Base-by-base conservation (phyloP, 2,888 invertebrate genomes). In the Diachrysia chrysitis region DNA sequence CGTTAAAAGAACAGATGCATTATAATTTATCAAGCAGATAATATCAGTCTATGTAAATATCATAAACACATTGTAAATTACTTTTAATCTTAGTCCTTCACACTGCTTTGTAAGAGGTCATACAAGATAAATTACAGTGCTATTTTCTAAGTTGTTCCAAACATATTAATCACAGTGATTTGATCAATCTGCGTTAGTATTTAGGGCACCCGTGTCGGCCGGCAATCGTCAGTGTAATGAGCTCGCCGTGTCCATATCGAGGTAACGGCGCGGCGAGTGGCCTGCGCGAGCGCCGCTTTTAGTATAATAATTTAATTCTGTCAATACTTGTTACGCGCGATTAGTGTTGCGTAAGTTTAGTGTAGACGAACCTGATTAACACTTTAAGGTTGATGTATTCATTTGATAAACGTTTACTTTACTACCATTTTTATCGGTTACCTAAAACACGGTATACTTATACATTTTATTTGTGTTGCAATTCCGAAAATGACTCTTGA, bases 171-270 rank as follows among this genome's bases (percentile, higher is more conserved):
- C 70, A 67, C 25, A 9, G 55, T 54, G 62, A 71, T 73, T 55
- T 25, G 63, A 42, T 70, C 56, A 58, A 63, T 59, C 59, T 25
- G 35, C 61, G 59, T 48, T 51, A 82, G 71, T 85, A 89, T 87
- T 87, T 83, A 86, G 88, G 85, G 73, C 88, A 85, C 65, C 81
- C 73, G 83, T n/a, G n/a, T 78, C 81, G 80, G 79, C 76, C 86
- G 83, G 70, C 73, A 78, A 81, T 77, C 81, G 81, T 82, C 82
- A 81, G 78, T 82, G 76, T 86, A 87, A 87, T 85, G 85, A 86
- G 77, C 83, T 66, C 73, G 85, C 85, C 84, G 67, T 83, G 83
- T 71, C 90, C 87, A 84, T 90, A 85, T 80, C 64, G 60, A 85
- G 88, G 82, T 81, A 78, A 69, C 57, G 73, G 72, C 63, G 73